A percentile compares a stretch with the other conserved stretches of the same genome.
phyloP scores from a whole-genome alignment of 2,888 invertebrate species.

The Ormyrus rosae region DNA sequence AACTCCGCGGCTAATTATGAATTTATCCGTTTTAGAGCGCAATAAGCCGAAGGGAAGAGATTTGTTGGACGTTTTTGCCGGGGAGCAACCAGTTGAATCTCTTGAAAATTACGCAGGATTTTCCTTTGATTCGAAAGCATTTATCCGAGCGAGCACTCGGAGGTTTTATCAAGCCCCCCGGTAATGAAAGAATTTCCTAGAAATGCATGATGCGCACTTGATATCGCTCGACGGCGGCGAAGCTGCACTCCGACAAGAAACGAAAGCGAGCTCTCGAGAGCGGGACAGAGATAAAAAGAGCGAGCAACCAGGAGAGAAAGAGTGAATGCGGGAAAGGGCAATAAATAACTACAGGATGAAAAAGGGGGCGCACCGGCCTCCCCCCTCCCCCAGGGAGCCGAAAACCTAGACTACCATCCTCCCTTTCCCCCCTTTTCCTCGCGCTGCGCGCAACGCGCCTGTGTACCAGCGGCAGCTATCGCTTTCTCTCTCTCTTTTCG shows the following conservation, averaged over 20 bases:
- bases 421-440: conserved; percentile 59
- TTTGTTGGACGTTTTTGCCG: neutral
- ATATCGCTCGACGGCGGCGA: too few relatives aligned
- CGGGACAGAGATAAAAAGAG: conserved; percentile 44
- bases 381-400: conserved; percentile 71
- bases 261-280: conserved; percentile 15
- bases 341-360: conserved; percentile 74
- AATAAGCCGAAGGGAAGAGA: neutral
- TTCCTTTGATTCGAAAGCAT: too few relatives aligned
- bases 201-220: too few relatives aligned
- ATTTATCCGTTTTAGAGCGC: neutral
- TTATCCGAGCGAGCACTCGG: too few relatives aligned
- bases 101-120: too few relatives aligned
- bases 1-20: too few relatives aligned
- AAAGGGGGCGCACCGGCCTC: conserved; percentile 70
- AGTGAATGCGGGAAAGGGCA: conserved; percentile 65
- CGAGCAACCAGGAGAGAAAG: conserved; percentile 41
- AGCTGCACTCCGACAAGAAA: conserved; percentile 6
- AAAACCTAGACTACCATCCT: conserved; percentile 71
- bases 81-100: too few relatives aligned
- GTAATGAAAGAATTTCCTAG: too few relatives aligned
- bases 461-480: neutral
- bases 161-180: too few relatives aligned
- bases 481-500: conserved; percentile 4
- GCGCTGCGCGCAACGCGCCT: neutral